phyloP scores from a whole-genome alignment of 1,140 invertebrate species.

The Dinothrombium tinctorium region DNA sequence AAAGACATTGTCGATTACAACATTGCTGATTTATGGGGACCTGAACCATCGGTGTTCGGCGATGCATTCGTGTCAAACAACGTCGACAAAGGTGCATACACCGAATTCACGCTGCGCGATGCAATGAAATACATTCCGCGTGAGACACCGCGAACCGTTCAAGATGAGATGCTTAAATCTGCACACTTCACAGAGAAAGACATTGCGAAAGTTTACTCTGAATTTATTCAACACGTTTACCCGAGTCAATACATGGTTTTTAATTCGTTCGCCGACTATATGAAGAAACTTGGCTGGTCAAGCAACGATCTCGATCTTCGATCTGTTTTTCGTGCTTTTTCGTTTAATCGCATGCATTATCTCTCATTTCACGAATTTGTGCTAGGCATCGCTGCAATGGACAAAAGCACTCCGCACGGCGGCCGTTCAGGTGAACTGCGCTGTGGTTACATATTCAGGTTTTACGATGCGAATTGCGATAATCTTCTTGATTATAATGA shows the following conservation, averaged over 20 bases:
- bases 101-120: constrained; percentile 6
- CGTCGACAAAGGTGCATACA: constrained; percentile 4
- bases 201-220: constrained; percentile 9
- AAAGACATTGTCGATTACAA: background rate
- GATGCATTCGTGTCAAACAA: constrained; percentile 1
- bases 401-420: constrained; percentile 29
- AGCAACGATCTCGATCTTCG: background rate
- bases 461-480: constrained; percentile 11
- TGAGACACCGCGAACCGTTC: background rate
- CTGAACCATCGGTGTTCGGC: constrained; percentile 5
- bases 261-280: constrained; percentile 11
- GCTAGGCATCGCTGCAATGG: constrained; percentile 27
- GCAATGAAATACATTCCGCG: constrained; percentile 2
- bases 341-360: constrained; percentile 4
- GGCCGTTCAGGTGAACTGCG: constrained; percentile 18
- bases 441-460: constrained; percentile 11
- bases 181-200: constrained; percentile 9
- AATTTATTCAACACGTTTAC: constrained; percentile 12
- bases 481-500: background rate
- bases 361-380: constrained; percentile 26
- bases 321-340: background rate
- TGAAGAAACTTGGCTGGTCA: constrained; percentile 7
- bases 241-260: constrained; percentile 10
- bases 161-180: constrained; percentile 10
- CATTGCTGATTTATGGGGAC: constrained; percentile 5